These are phyloP conservation scores for Hyalella azteca DNA, from an alignment of 2,888 invertebrate species.

Conservation along the genomic window DNA sequence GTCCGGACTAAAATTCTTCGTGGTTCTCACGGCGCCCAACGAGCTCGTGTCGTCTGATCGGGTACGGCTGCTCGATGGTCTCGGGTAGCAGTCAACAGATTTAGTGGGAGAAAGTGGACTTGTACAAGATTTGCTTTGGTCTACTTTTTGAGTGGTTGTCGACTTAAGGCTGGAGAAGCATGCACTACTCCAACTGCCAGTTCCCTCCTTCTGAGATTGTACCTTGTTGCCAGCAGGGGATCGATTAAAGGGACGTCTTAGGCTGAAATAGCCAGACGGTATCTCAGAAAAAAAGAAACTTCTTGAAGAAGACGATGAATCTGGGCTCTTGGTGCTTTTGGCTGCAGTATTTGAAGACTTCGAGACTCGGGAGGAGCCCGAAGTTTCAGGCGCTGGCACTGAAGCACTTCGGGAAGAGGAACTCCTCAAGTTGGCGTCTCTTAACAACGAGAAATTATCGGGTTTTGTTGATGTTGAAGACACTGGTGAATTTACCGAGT, in stretches of 20 bases:
- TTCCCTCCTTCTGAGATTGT: not conserved
- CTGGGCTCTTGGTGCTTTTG: not conserved
- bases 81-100: not conserved
- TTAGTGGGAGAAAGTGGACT: constrained; percentile 7
- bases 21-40: not conserved
- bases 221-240: not conserved
- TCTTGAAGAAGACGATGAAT: not conserved
- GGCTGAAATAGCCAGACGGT: constrained; percentile 8
- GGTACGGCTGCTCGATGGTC: not conserved
- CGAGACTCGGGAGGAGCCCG: not conserved
- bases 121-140: not conserved
- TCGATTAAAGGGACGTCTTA: not conserved
- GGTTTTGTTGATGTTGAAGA: not conserved
- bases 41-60: constrained; percentile 1
- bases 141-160: not conserved
- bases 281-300: not conserved
- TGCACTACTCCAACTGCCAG: not conserved
- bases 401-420: constrained; percentile 16
- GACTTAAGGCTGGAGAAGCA: constrained; percentile 16
- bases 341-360: not conserved
- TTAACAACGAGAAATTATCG: not conserved
- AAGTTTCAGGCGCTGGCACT: not conserved
- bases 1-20: not conserved
- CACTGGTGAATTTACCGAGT: not conserved
- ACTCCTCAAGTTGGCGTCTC: not conserved